Percentiles rank a stretch among this genome's conserved stretches.
These are phyloP conservation scores for rabbit (Oryctolagus cuniculus) DNA, from an alignment of 2,113 vertebrate genomes.

Conservation along the genomic window DNA sequence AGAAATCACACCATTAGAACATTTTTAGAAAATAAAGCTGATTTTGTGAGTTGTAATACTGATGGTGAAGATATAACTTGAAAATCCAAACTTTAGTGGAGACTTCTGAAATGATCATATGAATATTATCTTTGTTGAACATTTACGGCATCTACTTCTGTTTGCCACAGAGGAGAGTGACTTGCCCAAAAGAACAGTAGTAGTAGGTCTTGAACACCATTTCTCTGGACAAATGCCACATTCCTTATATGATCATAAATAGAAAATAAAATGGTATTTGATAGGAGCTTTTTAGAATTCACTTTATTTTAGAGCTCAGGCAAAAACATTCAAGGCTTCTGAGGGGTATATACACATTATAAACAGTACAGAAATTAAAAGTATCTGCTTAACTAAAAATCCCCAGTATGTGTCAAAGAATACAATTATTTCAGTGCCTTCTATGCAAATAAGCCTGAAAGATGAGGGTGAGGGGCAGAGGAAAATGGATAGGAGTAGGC, in stretches of 20 bases:
- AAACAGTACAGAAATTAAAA: conserved; percentile 53
- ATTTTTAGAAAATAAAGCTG: background rate
- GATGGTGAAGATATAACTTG: background rate
- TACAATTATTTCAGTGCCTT: background rate
- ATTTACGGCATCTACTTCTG: background rate
- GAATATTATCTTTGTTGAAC: background rate
- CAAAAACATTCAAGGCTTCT: conserved; percentile 21
- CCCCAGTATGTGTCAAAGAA: background rate
- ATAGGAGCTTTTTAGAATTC: conserved; percentile 44
- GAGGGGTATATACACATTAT: background rate
- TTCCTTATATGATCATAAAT: background rate
- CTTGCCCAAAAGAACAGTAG: background rate
- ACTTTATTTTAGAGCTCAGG: background rate
- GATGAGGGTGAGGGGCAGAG: background rate
- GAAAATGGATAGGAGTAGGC: accelerated
- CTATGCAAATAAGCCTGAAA: background rate
- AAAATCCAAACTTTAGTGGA: background rate
- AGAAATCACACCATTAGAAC: conserved; percentile 80
- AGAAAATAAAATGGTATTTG: background rate
- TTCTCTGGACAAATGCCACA: background rate
- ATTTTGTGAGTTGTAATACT: background rate
- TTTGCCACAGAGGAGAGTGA: background rate
- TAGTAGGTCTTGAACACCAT: background rate
- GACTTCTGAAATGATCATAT: background rate
- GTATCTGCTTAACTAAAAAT: conserved; percentile 15